Percentiles rank a stretch among this genome's conserved stretches.
Conservation (phyloP, 2,113 vertebrate species). For the Phrynosoma blainvillii region DNA sequence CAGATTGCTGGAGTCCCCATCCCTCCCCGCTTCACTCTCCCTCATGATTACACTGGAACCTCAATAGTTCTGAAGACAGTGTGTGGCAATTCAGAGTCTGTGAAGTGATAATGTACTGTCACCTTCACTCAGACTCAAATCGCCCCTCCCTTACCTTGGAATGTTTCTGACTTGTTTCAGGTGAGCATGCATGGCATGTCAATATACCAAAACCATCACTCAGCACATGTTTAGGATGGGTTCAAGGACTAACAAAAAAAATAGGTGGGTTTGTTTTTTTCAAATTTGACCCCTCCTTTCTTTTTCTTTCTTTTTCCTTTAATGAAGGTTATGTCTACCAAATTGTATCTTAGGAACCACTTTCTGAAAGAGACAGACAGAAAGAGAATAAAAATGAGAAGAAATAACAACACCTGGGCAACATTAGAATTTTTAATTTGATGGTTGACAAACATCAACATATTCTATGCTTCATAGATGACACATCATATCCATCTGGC, state of each 20-base stretch:
- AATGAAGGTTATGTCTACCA: no score
- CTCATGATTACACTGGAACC: neutral
- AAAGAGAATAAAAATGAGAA: neutral
- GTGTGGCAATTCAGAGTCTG: neutral
- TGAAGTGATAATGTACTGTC: neutral
- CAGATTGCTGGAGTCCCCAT: no score
- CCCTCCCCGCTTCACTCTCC: no score
- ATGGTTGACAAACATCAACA: neutral
- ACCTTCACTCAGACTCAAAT: neutral
- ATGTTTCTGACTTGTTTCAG: neutral
- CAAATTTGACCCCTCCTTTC: no score
- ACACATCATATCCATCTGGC: neutral
- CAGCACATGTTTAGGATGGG: neutral
- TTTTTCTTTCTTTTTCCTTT: neutral
- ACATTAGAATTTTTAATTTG: neutral
- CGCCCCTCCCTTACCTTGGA: neutral
- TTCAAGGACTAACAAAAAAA: neutral
- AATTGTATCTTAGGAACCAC: neutral
- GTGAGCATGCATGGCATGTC: neutral
- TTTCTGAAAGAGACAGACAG: neutral
- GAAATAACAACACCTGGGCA: no score
- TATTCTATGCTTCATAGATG: neutral
- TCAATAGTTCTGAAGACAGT: neutral
- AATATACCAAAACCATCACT: neutral
- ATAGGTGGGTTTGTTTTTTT: neutral